Evolutionary conservation across 2,888 invertebrate species (phyloP).

Genomic region (Eilema depressum): DNA sequence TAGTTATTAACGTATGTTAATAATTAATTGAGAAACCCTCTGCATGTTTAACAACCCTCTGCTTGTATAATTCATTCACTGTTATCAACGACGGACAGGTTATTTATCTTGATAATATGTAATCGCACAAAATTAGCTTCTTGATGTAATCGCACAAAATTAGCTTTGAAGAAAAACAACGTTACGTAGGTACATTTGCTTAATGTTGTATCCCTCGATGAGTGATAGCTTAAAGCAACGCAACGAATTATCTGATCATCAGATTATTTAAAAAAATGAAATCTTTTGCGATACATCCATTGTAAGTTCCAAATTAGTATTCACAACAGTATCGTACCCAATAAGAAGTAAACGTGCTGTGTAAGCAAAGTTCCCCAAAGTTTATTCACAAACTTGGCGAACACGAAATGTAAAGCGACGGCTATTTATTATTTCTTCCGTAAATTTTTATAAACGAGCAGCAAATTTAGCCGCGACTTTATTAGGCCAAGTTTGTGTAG

Average conservation of each 20-base stretch:
- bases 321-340: not conserved
- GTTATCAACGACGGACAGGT: not conserved
- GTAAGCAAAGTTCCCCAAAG: not conserved
- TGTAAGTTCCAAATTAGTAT: not conserved
- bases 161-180: not conserved
- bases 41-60: not conserved
- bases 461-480: not conserved
- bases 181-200: not conserved
- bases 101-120: not conserved
- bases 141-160: not conserved
- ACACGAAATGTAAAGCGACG: not conserved
- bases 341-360: constrained; percentile 1
- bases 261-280: not conserved
- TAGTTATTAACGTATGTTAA: not conserved
- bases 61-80: not conserved
- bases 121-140: not conserved
- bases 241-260: not conserved
- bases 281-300: not conserved
- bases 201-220: not conserved
- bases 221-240: not conserved
- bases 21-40: not conserved
- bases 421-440: not conserved
- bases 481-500: constrained; percentile 1
- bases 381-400: not conserved
- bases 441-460: constrained; percentile 8